Percentiles rank a stretch among this genome's conserved stretches.
Conservation (phyloP, 2,888 invertebrate species). For the Rotaria magnacalcarata region DNA sequence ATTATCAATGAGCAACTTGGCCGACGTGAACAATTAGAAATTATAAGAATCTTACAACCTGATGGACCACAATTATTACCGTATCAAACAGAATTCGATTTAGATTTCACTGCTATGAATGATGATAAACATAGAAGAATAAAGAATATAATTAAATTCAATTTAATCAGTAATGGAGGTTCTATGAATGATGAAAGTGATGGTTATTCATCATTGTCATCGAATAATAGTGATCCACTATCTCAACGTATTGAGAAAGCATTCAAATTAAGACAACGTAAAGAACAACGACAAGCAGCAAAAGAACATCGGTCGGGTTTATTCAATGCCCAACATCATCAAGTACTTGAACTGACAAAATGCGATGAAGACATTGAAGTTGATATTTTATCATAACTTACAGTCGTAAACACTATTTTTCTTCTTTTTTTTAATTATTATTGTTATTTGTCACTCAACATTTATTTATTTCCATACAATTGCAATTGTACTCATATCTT, state of each 20-base stretch:
- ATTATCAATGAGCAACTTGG: slow-evolving; percentile 52
- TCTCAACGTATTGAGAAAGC: slow-evolving; percentile 37
- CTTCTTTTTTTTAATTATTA: not conserved
- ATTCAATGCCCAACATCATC: slow-evolving; percentile 37
- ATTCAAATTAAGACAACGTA: slow-evolving; percentile 40
- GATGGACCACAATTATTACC: slow-evolving; percentile 46
- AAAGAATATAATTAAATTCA: slow-evolving; percentile 42
- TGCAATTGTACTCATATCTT: slow-evolving; percentile 17
- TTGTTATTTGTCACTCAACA: slow-evolving; percentile 20
- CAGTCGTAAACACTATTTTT: not conserved
- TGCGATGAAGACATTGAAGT: slow-evolving; percentile 45
- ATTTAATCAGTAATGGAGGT: not conserved
- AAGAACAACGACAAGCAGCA: slow-evolving; percentile 40
- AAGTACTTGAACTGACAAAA: slow-evolving; percentile 31
- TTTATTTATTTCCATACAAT: slow-evolving; percentile 11
- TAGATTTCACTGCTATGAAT: slow-evolving; percentile 42
- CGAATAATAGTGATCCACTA: slow-evolving; percentile 29
- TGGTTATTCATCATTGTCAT: not conserved
- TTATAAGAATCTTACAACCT: slow-evolving; percentile 55
- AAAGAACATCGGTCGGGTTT: slow-evolving; percentile 43
- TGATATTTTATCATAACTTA: slow-evolving; percentile 40
- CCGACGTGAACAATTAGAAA: slow-evolving; percentile 54
- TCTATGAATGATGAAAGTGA: not conserved
- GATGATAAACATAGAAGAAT: slow-evolving; percentile 44
- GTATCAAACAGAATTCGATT: slow-evolving; percentile 37